These are phyloP conservation scores for Pseudonaja textilis DNA, from an alignment of 2,113 vertebrate genomes.

Conservation along the genomic window DNA sequence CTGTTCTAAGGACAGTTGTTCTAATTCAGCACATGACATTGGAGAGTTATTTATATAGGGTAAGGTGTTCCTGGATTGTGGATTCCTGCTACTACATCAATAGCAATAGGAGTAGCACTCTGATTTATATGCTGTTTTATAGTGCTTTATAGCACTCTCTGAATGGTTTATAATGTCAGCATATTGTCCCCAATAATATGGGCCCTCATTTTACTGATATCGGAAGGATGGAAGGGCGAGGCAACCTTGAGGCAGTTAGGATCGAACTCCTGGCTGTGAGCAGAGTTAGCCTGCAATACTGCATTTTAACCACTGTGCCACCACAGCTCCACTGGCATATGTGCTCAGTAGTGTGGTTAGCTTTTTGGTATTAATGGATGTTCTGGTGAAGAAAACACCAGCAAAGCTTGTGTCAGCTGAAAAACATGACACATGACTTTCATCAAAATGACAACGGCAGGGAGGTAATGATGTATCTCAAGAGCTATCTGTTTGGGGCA, in stretches of 20 bases:
- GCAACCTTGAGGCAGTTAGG: too few species aligned
- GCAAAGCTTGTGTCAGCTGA: background rate
- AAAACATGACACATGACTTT: background rate
- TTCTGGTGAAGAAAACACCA: background rate
- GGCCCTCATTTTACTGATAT: too few species aligned
- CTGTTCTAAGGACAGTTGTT: background rate
- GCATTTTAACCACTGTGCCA: too few species aligned
- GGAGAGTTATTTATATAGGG: background rate
- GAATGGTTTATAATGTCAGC: too few species aligned
- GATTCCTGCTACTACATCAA: background rate
- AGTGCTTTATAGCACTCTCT: too few species aligned
- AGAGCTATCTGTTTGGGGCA: background rate
- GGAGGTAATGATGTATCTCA: background rate
- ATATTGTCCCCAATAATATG: too few species aligned
- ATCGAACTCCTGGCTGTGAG: too few species aligned
- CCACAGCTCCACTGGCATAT: too few species aligned
- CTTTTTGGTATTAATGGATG: background rate
- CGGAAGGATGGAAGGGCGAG: too few species aligned
- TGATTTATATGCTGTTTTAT: too few species aligned
- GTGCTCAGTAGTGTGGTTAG: background rate
- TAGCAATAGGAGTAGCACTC: too few species aligned
- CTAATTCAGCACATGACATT: background rate
- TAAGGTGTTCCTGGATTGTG: background rate
- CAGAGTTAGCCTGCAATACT: too few species aligned
- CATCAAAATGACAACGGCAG: background rate